phyloP scores from a whole-genome alignment of 2,797 vertebrate genomes.

The Dendrocincla fuliginosa region DNA sequence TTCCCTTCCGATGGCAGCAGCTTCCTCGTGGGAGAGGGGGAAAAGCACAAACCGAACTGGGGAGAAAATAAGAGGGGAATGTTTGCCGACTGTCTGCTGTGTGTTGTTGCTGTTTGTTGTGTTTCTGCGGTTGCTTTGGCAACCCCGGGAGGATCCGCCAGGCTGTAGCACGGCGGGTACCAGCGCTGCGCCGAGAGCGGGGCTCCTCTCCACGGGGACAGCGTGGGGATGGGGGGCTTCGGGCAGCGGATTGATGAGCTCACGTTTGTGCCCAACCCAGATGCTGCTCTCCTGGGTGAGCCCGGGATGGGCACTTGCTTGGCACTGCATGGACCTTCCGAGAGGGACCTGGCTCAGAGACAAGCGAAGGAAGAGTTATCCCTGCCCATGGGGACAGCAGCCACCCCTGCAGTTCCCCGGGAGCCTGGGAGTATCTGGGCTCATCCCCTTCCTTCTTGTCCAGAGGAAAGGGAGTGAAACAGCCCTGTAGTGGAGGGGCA shows the following conservation, averaged over 20 bases:
- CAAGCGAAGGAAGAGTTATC: rapidly evolving
- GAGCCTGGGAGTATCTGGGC: rapidly evolving
- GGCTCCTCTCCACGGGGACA: rapidly evolving
- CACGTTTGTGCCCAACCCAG: rapidly evolving
- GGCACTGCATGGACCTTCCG: rapidly evolving
- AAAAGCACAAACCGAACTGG: conserved; percentile 18
- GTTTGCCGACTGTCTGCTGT: conserved; percentile 64
- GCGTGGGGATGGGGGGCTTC: not conserved
- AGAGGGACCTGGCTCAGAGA: not conserved
- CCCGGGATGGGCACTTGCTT: rapidly evolving
- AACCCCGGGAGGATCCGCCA: conserved; percentile 4
- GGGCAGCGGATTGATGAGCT: not conserved
- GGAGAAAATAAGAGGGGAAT: conserved; percentile 59
- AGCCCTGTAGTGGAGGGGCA: rapidly evolving
- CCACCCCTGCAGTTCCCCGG: not conserved
- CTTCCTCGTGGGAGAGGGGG: conserved; percentile 50
- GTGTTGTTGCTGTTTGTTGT: conserved; percentile 47
- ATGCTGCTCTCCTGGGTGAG: not conserved
- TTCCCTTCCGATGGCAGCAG: not conserved
- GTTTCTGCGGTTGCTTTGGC: conserved; percentile 54
- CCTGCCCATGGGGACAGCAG: rapidly evolving
- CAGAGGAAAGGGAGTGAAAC: not conserved
- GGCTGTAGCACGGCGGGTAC: not conserved
- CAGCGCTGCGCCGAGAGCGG: rapidly evolving
- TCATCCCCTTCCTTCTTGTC: not conserved